phyloP scores from a whole-genome alignment of 2,888 invertebrate species.

The Caenorhabditis sinica region DNA sequence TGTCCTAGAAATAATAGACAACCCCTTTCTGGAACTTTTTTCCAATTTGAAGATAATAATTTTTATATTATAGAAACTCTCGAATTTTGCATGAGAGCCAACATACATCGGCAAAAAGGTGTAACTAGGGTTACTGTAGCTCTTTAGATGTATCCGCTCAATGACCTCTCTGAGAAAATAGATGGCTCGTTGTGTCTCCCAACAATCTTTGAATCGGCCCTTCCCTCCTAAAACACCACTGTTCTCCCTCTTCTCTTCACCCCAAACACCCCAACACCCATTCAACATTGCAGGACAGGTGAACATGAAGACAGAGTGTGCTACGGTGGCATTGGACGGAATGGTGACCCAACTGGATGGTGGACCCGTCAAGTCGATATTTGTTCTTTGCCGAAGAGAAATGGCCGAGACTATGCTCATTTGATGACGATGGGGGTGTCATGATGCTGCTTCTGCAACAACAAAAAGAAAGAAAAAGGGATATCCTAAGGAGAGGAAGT shows the following conservation, averaged over 20 bases:
- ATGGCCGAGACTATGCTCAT: constrained; percentile 74
- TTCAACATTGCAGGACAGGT: constrained; percentile 66
- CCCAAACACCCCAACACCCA: neutral
- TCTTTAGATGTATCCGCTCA: neutral
- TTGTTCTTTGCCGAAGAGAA: constrained; percentile 73
- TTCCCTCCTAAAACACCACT: neutral
- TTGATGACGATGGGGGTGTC: constrained; percentile 38
- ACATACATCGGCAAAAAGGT: neutral
- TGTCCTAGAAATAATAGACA: no score
- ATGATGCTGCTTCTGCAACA: neutral
- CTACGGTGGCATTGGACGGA: constrained; percentile 64
- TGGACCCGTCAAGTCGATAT: constrained; percentile 67
- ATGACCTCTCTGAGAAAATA: neutral
- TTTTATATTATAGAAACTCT: neutral
- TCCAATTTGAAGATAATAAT: no score
- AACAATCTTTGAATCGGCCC: neutral
- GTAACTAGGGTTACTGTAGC: neutral
- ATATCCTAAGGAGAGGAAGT: neutral
- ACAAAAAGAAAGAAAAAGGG: neutral
- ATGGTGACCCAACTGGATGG: constrained; percentile 67
- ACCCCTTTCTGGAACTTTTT: no score
- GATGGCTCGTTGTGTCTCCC: neutral
- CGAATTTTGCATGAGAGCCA: no score
- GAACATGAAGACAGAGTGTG: constrained; percentile 74
- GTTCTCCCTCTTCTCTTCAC: neutral